Conservation (phyloP, 2,797 vertebrate genomes). For the Pachyuromys duprasi region DNA sequence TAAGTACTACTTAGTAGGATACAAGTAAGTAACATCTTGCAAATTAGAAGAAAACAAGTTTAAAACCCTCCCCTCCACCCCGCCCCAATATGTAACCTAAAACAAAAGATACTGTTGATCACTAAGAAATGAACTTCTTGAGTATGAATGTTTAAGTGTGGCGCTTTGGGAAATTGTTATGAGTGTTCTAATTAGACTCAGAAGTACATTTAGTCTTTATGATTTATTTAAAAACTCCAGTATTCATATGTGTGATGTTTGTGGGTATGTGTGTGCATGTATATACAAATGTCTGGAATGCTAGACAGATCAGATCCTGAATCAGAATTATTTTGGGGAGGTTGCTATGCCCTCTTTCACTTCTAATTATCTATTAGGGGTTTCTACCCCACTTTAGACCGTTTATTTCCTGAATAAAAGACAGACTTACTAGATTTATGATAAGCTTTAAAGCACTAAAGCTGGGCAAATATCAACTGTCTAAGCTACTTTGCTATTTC, state of each 20-base stretch:
- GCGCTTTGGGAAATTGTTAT: slow-evolving; percentile 21
- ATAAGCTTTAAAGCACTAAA: no score
- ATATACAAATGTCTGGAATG: neutral
- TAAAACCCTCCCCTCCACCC: neutral
- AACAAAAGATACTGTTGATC: neutral
- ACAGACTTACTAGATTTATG: no score
- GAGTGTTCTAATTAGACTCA: slow-evolving; percentile 48
- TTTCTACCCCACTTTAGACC: no score
- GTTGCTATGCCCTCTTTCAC: no score
- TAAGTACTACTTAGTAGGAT: slow-evolving; percentile 74
- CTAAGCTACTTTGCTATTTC: no score
- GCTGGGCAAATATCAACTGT: no score
- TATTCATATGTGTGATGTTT: neutral
- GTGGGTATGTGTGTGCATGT: neutral
- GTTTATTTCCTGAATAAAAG: no score
- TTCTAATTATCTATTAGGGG: no score
- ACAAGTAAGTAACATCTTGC: neutral
- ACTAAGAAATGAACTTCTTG: neutral
- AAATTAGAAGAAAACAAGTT: slow-evolving; percentile 41
- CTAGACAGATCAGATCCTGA: no score
- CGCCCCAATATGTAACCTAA: neutral
- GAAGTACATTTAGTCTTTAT: neutral
- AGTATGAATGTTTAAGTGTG: neutral
- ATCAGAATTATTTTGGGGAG: no score
- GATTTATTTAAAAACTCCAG: neutral